Base-by-base conservation (phyloP, 2,888 invertebrate species). In the Leptogaster cylindrica region DNA sequence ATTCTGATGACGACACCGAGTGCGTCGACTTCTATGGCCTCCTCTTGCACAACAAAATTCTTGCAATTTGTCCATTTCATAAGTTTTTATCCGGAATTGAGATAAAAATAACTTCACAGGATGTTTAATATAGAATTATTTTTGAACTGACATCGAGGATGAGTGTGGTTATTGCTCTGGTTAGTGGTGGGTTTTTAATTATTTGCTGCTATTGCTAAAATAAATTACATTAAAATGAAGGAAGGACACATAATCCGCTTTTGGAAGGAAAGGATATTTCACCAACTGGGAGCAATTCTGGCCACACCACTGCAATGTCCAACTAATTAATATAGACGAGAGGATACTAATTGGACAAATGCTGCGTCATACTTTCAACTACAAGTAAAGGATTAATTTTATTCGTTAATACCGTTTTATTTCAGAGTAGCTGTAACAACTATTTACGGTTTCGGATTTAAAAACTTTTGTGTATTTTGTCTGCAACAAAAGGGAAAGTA, bases 211-310 rank as follows among this genome's bases (percentile, higher is more conserved):
- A n/a, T n/a, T n/a, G n/a, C n/a, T n/a, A n/a, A n/a, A n/a, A n/a
- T n/a, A n/a, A n/a, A n/a, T n/a, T n/a, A n/a, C n/a, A n/a, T n/a
- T n/a, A n/a, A n/a, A n/a, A n/a, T n/a, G n/a, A n/a, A n/a, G n/a
- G n/a, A 52, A 52, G 33, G n/a, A 18, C 31, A 52, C 31, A 4
- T 18, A 33, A 7, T 52, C 10, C 18, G 5, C 28, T 20, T 18
- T 28, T 52, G 33, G 52, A n/a, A 52, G 10, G 18, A 52, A 33
- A 52, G 31, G 2, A 7, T 33, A 31, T 52, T 52, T 27, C 10
- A 16, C 52, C 52, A 31, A 52, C 52, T 33, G 52, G 52, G 52
- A 33, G 52, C 20, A 52, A 52, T 52, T 52, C 10, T 31, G 52
- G 52, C 18, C 52, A 52, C 33, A 52, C 52, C 52, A 52, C 33